Evolutionary conservation across 2,797 vertebrate species (phyloP), one percentile per base, ranked within the genome.

Genomic region (Premnoplex brunnescens): DNA sequence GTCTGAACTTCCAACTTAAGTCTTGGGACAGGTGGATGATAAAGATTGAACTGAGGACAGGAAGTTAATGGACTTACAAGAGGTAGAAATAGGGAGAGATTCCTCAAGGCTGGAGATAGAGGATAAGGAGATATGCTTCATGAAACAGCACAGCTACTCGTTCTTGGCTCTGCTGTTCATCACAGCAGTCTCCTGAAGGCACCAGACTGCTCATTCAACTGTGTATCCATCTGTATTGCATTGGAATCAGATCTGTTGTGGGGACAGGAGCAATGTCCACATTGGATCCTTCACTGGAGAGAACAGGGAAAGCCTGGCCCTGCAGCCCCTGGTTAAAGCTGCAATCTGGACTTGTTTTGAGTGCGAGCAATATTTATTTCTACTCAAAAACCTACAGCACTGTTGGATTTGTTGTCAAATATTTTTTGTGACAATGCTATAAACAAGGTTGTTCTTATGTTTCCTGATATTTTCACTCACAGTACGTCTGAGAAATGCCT

Each of bases 151-250:
- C 20, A 72, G 54, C 48, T 49, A 60, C 1, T 48, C 43, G 68
- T 22, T 51, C 26, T 66, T 86, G 71, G 77, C 90, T 82, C 59
- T 80, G 68, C 54, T 77, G 66, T 63, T 94, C 58, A 56, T 81
- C 62, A 19, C 69, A 93, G 69, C 79, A 78, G 48, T 49, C 51
- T 94, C 49, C 71, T 76, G 82, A 84, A 92, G 66, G 52, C 62
- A 95, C 43, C 79, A 90, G 76, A 15, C 62, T 72, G 62, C 87
- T 95, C 75, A 60, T 89, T 91, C 93, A 76, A 51, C 43, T 56
- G 14, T 39, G 5, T 49, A 30, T 84, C 92, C 73, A 36, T 86
- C 75, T 93, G 79, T 73, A 82, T 71, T 79, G 5, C 9, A 1
- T 59, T 86, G n/a, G 46, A 85, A 68, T 91, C 62, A 59, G 58